Percentiles rank a stretch among this genome's conserved stretches.
Evolutionary conservation across 2,888 invertebrate genomes (phyloP).

Genomic region (Zygothrica quintamaculata): DNA sequence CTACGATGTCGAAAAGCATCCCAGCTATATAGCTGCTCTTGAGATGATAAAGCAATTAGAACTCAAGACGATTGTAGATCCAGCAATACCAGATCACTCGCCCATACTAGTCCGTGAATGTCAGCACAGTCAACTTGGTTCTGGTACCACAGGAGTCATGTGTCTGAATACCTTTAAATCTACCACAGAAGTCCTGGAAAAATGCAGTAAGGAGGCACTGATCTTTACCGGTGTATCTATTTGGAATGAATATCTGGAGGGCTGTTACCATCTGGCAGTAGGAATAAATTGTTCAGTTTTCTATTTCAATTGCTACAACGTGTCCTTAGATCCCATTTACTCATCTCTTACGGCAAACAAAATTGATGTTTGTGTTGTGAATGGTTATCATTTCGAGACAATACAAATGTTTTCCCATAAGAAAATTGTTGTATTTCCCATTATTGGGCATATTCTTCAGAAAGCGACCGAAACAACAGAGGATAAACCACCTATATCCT

Average conservation of each 20-base stretch:
- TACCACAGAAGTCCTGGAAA: constrained; percentile 23
- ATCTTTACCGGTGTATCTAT: constrained; percentile 19
- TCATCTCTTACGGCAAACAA: not conserved
- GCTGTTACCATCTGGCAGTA: constrained; percentile 49
- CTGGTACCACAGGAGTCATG: constrained; percentile 35
- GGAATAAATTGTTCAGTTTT: constrained; percentile 26
- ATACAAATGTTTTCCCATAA: constrained; percentile 19
- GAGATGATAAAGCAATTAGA: not conserved
- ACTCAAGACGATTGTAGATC: constrained; percentile 2
- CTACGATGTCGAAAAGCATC: not conserved
- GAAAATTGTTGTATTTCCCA: constrained; percentile 56
- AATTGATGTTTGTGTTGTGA: not conserved
- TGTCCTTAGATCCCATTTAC: constrained; percentile 39
- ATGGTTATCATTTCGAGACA: constrained; percentile 55
- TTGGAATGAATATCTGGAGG: constrained; percentile 53
- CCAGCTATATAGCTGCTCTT: constrained; percentile 16
- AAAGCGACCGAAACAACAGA: not conserved
- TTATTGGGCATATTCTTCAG: constrained; percentile 16
- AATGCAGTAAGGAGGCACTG: constrained; percentile 18
- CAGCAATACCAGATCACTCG: not conserved
- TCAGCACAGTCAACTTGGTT: constrained; percentile 26
- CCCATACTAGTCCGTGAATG: constrained; percentile 38
- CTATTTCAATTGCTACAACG: constrained; percentile 53
- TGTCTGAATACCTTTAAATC: constrained; percentile 46
- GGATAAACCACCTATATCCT: constrained; percentile 47